A percentile compares a stretch with the other conserved stretches of the same genome.
phyloP scores from a whole-genome alignment of 1,140 invertebrate genomes.

The Leptinotarsa texana region DNA sequence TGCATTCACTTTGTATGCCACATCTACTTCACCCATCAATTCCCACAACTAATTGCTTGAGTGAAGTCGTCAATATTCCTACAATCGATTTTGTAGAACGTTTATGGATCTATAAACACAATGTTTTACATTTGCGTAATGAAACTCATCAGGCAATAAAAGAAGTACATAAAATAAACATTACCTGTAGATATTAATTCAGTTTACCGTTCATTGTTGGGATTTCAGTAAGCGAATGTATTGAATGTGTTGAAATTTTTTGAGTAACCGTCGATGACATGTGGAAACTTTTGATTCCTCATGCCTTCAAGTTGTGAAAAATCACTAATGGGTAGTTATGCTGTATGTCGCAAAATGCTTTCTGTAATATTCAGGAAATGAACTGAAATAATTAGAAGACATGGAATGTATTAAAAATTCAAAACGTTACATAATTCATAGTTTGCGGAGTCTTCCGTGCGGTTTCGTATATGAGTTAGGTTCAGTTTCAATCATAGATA shows the following conservation, averaged over 20 bases:
- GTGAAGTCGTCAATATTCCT: background rate
- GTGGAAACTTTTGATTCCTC: background rate
- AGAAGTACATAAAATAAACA: background rate
- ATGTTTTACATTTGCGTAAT: slow-evolving; percentile 3
- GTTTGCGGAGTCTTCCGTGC: no score
- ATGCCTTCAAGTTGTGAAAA: background rate
- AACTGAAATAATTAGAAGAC: background rate
- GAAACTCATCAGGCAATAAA: background rate
- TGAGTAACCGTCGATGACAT: background rate
- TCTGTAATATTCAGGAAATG: background rate
- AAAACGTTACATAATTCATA: no score
- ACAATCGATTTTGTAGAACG: background rate
- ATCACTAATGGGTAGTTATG: background rate
- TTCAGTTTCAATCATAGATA: no score
- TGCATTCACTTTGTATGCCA: no score
- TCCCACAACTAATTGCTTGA: background rate
- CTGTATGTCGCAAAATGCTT: background rate
- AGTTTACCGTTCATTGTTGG: background rate
- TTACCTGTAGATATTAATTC: background rate
- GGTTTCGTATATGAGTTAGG: no score
- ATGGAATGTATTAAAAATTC: background rate
- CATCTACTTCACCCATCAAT: no score
- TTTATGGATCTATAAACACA: background rate
- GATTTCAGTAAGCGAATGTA: background rate
- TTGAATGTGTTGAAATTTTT: background rate